These are phyloP conservation scores for Hypotaenidia philippensis DNA, from an alignment of 2,797 vertebrate genomes.

Conservation along the genomic window DNA sequence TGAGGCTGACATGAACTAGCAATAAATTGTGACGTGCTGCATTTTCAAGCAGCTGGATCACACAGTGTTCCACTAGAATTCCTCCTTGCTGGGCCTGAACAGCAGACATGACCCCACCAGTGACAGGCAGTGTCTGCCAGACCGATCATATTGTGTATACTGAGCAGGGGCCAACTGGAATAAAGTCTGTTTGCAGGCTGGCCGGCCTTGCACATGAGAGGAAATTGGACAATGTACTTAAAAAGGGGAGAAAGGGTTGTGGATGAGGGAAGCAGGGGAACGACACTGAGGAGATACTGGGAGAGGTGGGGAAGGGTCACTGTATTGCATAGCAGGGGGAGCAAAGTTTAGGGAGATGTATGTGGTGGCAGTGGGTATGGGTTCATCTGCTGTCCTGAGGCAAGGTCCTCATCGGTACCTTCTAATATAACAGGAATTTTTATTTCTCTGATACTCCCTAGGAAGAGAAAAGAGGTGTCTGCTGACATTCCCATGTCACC, in stretches of 20 bases:
- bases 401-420: not conserved
- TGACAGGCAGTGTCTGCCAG: not conserved
- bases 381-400: not conserved
- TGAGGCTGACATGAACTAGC: not conserved
- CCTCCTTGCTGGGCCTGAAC: fast-evolving
- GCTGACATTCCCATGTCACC: fast-evolving
- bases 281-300: not conserved
- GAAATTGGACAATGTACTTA: not conserved
- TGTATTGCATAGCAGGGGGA: not conserved
- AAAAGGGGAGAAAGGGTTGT: not conserved
- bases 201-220: not conserved
- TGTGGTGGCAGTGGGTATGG: not conserved
- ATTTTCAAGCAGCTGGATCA: not conserved
- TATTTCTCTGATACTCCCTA: not conserved
- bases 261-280: not conserved
- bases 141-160: fast-evolving
- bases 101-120: not conserved
- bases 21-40: fast-evolving
- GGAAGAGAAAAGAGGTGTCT: not conserved
- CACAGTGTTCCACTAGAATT: not conserved
- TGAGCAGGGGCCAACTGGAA: not conserved
- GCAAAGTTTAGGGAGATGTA: not conserved
- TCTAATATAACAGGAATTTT: not conserved
- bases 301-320: not conserved
- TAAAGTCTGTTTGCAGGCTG: not conserved